Evolutionary conservation across 2,888 invertebrate genomes (phyloP).

Genomic region (Lepidocyrtinus sp.): DNA sequence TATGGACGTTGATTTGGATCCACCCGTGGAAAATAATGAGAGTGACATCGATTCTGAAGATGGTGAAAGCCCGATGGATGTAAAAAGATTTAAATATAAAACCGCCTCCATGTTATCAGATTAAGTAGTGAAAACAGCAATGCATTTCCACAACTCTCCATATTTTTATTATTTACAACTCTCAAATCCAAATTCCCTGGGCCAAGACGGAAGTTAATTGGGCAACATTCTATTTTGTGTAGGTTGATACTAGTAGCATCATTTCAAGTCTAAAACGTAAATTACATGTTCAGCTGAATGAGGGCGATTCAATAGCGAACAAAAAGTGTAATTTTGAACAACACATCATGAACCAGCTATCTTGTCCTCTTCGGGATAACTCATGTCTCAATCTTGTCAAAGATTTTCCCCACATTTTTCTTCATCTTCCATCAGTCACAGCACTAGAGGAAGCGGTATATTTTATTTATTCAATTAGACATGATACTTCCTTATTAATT

Average conservation of each 20-base stretch:
- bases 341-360: not conserved
- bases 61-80: not conserved
- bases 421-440: conserved; percentile 27
- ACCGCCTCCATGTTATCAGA: not conserved
- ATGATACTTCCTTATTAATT: too few relatives aligned
- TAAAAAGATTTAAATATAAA: not conserved
- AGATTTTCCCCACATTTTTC: conserved; percentile 37
- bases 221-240: not conserved
- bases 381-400: conserved; percentile 35
- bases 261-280: conserved; percentile 36
- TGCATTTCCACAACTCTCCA: not conserved
- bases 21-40: not conserved
- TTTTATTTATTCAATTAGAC: too few relatives aligned
- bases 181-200: not conserved
- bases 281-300: not conserved
- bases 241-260: not conserved
- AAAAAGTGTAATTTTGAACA: conserved; percentile 20
- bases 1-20: not conserved
- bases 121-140: not conserved
- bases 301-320: not conserved
- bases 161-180: not conserved
- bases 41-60: not conserved
- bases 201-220: too few relatives aligned
- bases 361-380: not conserved
- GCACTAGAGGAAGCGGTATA: conserved; percentile 12